These are phyloP conservation scores for Scaptomyza hsui DNA, from an alignment of 1,140 invertebrate genomes.

Conservation along the genomic window DNA sequence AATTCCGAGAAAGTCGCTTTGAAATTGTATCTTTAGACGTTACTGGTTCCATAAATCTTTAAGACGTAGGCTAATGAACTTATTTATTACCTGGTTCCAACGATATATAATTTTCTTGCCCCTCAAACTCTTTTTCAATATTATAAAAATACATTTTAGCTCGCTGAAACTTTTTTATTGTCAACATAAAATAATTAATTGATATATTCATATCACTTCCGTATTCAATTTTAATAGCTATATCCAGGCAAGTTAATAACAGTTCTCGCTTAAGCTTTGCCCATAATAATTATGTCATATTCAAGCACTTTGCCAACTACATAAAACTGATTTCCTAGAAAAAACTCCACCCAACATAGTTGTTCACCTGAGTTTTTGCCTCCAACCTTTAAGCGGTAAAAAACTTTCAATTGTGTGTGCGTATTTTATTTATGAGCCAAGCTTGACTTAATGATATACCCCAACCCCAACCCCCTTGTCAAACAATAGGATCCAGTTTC, in stretches of 20 bases:
- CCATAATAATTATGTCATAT: conserved; percentile 19
- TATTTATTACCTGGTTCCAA: too few species aligned
- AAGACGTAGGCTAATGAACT: too few species aligned
- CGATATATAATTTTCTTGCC: too few species aligned
- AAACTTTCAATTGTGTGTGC: conserved; percentile 51
- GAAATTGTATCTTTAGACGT: too few species aligned
- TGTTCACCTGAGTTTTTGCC: conserved; percentile 9
- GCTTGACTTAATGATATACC: conserved; percentile 76
- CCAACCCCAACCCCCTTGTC: not conserved
- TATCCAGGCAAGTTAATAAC: not conserved
- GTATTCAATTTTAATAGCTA: not conserved
- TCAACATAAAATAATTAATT: not conserved
- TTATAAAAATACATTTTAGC: too few species aligned
- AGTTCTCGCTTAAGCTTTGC: too few species aligned
- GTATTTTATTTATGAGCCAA: conserved; percentile 70
- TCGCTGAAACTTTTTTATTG: too few species aligned
- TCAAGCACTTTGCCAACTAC: not conserved
- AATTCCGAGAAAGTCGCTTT: too few species aligned
- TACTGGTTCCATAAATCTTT: too few species aligned
- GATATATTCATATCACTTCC: not conserved
- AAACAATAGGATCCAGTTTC: not conserved
- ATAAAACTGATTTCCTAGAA: conserved; percentile 27
- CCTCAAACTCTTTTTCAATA: not conserved
- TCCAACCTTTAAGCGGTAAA: conserved; percentile 54
- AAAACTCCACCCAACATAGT: not conserved